Percentiles rank a stretch among this genome's conserved stretches.
Evolutionary conservation across 2,888 invertebrate genomes (phyloP).

Genomic region (Tillus elongatus): DNA sequence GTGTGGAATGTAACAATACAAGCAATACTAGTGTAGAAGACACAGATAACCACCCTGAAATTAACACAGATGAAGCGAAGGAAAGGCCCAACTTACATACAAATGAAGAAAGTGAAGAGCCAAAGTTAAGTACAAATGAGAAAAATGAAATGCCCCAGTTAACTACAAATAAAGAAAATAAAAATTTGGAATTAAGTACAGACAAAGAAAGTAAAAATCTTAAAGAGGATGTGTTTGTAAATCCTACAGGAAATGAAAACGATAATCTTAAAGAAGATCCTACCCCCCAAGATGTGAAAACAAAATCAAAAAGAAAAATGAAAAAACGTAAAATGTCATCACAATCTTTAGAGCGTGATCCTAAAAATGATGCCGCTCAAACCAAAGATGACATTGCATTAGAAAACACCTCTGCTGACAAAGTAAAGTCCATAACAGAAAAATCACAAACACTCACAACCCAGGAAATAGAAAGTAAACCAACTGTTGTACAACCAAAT

Average conservation of each 20-base stretch:
- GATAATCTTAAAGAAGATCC: constrained; percentile 15
- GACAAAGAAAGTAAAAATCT: constrained; percentile 22
- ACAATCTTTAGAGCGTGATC: not conserved
- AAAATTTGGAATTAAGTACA: constrained; percentile 25
- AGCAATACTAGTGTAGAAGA: not conserved
- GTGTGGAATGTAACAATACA: not conserved
- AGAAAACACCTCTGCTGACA: constrained; percentile 2
- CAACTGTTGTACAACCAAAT: too few species aligned
- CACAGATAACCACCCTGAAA: constrained; percentile 10
- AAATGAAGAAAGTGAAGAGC: not conserved
- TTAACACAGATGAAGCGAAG: constrained; percentile 23
- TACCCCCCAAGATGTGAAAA: not conserved
- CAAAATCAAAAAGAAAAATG: constrained; percentile 4
- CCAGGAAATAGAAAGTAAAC: constrained; percentile 7
- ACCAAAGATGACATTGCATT: constrained; percentile 11
- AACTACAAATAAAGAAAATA: not conserved
- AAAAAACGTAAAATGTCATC: constrained; percentile 5
- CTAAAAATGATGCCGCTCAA: constrained; percentile 6
- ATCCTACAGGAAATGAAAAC: constrained; percentile 25
- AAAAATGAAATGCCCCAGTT: constrained; percentile 6
- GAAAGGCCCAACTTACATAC: constrained; percentile 16
- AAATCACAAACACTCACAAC: constrained; percentile 1
- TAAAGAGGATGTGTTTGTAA: constrained; percentile 27
- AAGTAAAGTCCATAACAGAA: not conserved
- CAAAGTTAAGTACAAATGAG: not conserved